Percentiles rank a stretch among this genome's conserved stretches.
These are phyloP conservation scores for Mobula hypostoma DNA, from an alignment of 2,113 vertebrate species.

Conservation along the genomic window DNA sequence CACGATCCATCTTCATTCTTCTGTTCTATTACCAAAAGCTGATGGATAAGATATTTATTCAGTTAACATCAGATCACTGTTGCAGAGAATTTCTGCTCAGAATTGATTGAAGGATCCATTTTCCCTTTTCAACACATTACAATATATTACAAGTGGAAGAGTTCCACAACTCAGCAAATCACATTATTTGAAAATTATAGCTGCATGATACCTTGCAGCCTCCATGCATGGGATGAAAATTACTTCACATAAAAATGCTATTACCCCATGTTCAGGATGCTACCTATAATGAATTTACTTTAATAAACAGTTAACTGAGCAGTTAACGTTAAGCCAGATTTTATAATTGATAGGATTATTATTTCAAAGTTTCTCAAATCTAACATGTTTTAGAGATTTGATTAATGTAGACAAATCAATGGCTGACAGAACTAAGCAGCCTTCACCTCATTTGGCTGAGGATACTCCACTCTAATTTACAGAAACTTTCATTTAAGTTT, in stretches of 20 bases:
- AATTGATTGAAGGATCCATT: too few species aligned
- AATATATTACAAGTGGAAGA: not conserved
- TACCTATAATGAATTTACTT: not conserved
- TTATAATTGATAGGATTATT: not conserved
- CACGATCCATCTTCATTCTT: slow-evolving; percentile 92
- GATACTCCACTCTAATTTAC: not conserved
- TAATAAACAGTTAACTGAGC: not conserved
- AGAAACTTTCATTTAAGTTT: too few species aligned
- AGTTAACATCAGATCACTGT: not conserved
- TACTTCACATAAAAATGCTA: not conserved
- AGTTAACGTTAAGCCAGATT: not conserved
- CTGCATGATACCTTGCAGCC: not conserved
- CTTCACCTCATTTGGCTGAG: not conserved
- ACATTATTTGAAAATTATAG: not conserved
- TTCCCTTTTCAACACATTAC: too few species aligned
- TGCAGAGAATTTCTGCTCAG: too few species aligned
- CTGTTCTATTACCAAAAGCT: slow-evolving; percentile 91
- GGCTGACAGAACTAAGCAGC: not conserved
- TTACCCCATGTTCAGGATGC: not conserved
- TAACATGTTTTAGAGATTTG: not conserved
- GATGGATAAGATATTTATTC: slow-evolving; percentile 41
- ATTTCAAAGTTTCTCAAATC: not conserved
- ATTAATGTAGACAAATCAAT: not conserved
- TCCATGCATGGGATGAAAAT: not conserved
- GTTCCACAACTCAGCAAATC: not conserved